These are phyloP conservation scores for Ormyrus thymus DNA, from an alignment of 2,888 invertebrate species.

Conservation along the genomic window DNA sequence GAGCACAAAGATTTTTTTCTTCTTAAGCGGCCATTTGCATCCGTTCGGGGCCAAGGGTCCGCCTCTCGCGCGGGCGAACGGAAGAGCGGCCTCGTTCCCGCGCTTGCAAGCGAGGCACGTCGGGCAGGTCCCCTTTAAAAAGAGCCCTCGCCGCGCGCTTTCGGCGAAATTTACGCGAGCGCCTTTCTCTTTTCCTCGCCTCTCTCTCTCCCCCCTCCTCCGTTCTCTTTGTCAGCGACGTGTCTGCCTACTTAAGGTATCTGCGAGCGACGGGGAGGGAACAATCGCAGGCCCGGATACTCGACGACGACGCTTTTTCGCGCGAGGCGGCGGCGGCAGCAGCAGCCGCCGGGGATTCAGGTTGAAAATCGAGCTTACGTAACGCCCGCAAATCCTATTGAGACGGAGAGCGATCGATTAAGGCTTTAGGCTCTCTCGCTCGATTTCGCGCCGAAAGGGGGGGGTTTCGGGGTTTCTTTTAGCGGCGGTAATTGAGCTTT, in stretches of 20 bases:
- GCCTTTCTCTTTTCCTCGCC: background rate
- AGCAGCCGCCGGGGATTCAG: conserved; percentile 2
- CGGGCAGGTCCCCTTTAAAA: conserved; percentile 21
- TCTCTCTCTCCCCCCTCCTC: background rate
- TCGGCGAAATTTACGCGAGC: conserved; percentile 18
- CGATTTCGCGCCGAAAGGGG: background rate
- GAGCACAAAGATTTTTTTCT: background rate
- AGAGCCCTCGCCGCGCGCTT: background rate
- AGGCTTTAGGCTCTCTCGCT: background rate
- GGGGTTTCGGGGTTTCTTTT: too few relatives aligned
- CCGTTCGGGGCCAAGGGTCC: conserved; percentile 5
- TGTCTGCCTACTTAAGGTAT: conserved; percentile 6
- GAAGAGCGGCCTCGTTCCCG: background rate
- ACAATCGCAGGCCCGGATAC: conserved; percentile 9
- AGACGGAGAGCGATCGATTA: background rate
- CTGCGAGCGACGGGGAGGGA: background rate
- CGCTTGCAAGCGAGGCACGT: background rate
- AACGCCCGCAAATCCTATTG: conserved; percentile 15
- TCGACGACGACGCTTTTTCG: background rate
- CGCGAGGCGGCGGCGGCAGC: background rate
- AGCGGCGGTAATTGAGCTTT: too few relatives aligned
- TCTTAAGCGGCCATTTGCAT: conserved; percentile 21
- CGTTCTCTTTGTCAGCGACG: conserved; percentile 20
- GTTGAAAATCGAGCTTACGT: conserved; percentile 36
- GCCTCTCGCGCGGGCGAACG: background rate